A percentile compares a stretch with the other conserved stretches of the same genome.
Conservation (phyloP, 2,113 vertebrate species). For the Phalacrocorax pelagicus region DNA sequence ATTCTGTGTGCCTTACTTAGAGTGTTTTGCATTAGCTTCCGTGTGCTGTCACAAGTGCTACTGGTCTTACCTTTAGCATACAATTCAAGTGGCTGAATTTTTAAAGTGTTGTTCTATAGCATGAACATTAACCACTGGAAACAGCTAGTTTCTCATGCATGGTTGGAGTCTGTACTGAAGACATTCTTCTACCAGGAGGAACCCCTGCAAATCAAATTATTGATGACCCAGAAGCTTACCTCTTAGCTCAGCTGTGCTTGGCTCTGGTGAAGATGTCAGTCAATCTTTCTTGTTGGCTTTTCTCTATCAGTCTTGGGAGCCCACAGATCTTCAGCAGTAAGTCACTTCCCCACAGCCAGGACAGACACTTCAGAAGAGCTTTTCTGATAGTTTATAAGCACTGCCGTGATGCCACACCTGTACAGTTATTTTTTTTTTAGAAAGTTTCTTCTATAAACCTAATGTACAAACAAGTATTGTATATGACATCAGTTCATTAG, state of each 20-base stretch:
- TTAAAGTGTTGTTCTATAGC: not conserved
- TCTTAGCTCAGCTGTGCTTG: not conserved
- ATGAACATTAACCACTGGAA: not conserved
- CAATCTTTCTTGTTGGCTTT: not conserved
- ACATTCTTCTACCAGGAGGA: not conserved
- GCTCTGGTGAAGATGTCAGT: not conserved
- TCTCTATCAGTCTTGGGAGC: not conserved
- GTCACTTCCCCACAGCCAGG: not conserved
- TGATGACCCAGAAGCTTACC: not conserved
- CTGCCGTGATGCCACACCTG: not conserved
- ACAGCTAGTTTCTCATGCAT: fast-evolving
- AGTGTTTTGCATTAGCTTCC: not conserved
- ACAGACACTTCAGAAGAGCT: not conserved
- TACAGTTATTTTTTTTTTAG: not conserved
- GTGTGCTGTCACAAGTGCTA: not conserved
- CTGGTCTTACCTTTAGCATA: not conserved
- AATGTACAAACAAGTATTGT: not conserved
- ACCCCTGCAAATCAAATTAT: not conserved
- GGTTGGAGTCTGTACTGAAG: not conserved
- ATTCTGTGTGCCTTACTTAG: not conserved
- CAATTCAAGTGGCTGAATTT: not conserved
- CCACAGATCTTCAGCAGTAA: not conserved
- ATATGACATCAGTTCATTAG: not conserved
- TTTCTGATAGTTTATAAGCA: not conserved
- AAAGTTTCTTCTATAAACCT: not conserved